Conservation (phyloP, 1,140 invertebrate species). For the Belonocnema kinseyi region DNA sequence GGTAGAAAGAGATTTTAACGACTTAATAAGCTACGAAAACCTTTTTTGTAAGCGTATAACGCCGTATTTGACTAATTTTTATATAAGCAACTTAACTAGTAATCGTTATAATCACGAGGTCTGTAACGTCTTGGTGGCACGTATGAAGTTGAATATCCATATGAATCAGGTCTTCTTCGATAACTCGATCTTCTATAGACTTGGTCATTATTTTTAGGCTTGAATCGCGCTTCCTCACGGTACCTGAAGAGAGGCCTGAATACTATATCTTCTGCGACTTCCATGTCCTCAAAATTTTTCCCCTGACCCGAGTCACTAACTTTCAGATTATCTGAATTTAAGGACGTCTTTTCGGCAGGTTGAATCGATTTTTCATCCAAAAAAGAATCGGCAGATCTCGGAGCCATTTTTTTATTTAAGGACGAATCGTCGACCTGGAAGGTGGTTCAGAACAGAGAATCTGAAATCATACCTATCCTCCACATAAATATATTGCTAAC, state of each 20-base stretch:
- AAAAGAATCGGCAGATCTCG: too few relatives aligned
- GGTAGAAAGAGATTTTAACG: too few relatives aligned
- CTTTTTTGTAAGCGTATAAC: too few relatives aligned
- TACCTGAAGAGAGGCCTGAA: slow-evolving; percentile 70
- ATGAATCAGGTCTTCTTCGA: slow-evolving; percentile 20
- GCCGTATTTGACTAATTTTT: too few relatives aligned
- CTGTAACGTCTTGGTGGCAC: slow-evolving; percentile 44
- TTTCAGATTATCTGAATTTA: neutral
- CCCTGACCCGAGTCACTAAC: slow-evolving; percentile 15
- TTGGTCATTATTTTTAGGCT: slow-evolving; percentile 45
- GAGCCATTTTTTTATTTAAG: too few relatives aligned
- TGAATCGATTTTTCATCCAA: slow-evolving; percentile 33
- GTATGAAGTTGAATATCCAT: slow-evolving; percentile 36
- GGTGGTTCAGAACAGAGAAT: neutral
- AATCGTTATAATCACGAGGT: slow-evolving; percentile 41
- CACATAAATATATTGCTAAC: neutral
- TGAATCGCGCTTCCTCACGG: slow-evolving; percentile 59
- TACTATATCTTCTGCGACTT: slow-evolving; percentile 69
- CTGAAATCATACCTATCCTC: slow-evolving; percentile 7
- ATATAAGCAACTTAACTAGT: slow-evolving; percentile 30
- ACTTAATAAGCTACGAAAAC: too few relatives aligned
- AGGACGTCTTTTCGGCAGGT: neutral
- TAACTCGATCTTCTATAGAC: slow-evolving; percentile 40
- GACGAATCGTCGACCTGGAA: too few relatives aligned
- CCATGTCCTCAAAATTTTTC: slow-evolving; percentile 60